phyloP scores from a whole-genome alignment of 2,888 invertebrate genomes.

The Stomorhina lunata region DNA sequence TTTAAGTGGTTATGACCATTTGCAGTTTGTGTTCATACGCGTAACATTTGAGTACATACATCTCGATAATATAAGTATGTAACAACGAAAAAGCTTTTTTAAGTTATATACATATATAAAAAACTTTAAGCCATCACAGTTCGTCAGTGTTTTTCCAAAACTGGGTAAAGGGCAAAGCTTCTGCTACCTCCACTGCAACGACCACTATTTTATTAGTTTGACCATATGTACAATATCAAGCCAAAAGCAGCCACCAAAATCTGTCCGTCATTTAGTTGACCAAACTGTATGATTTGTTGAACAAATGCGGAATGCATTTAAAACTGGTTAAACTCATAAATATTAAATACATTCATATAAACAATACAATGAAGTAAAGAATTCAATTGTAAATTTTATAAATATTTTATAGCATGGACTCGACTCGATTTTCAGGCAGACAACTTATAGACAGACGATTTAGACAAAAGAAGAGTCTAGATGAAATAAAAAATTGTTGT shows the following conservation, averaged over 20 bases:
- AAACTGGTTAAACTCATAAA: constrained; percentile 49
- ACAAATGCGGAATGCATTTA: constrained; percentile 49
- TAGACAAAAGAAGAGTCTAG: not conserved
- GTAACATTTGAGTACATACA: not conserved
- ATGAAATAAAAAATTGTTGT: not conserved
- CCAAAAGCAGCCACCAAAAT: not conserved
- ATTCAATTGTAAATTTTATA: no score
- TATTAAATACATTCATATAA: constrained; percentile 30
- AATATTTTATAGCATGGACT: not conserved
- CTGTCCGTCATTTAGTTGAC: constrained; percentile 30
- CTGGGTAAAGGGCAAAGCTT: constrained; percentile 57
- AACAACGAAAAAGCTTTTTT: constrained; percentile 2
- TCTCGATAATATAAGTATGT: not conserved
- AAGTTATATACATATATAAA: constrained; percentile 6
- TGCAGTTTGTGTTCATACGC: constrained; percentile 15
- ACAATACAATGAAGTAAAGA: no score
- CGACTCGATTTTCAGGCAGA: not conserved
- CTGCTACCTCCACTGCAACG: constrained; percentile 1
- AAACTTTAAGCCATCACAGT: constrained; percentile 15
- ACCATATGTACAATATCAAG: constrained; percentile 28
- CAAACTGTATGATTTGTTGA: constrained; percentile 25
- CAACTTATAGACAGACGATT: not conserved
- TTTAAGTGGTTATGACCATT: constrained; percentile 60
- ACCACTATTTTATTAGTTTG: not conserved
- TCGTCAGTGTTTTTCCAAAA: constrained; percentile 53